Conservation (phyloP, 2,113 vertebrate genomes). For the Cariama cristata region DNA sequence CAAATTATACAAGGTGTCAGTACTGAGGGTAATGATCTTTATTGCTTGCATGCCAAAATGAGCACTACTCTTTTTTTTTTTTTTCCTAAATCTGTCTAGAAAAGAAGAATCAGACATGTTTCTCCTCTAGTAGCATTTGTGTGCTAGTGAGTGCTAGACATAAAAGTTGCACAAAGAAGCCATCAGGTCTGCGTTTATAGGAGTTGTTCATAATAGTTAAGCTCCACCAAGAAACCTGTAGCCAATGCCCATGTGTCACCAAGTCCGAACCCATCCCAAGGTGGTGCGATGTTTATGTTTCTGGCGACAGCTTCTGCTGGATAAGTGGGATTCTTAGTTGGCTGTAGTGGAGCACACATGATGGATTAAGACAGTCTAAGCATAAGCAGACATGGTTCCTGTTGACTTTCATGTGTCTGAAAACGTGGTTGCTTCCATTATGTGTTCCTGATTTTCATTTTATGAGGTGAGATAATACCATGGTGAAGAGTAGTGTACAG, state of each 20-base stretch:
- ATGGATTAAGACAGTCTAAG: neutral
- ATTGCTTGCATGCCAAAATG: conserved; percentile 46
- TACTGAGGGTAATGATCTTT: conserved; percentile 33
- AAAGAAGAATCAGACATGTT: neutral
- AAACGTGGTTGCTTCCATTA: neutral
- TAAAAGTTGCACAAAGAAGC: neutral
- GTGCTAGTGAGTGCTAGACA: neutral
- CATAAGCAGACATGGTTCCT: neutral
- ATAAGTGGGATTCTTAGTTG: neutral
- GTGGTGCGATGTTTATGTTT: neutral
- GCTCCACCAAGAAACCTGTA: neutral
- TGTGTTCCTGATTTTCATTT: neutral
- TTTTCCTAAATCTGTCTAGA: neutral
- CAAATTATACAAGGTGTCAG: conserved; percentile 72
- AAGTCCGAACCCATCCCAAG: accelerated
- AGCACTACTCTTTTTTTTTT: neutral
- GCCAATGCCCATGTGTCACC: neutral
- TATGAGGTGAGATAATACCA: neutral
- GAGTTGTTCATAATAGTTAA: neutral
- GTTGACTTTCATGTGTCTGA: neutral
- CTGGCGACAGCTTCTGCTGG: neutral
- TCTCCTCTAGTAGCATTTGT: neutral
- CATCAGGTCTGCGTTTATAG: neutral
- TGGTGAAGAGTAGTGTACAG: neutral
- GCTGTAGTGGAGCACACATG: accelerated